A percentile compares a stretch with the other conserved stretches of the same genome.
Evolutionary conservation across 53 echinoderm and acorn worm genomes (phyloP).

Genomic region (Holothuria leucospilota): DNA sequence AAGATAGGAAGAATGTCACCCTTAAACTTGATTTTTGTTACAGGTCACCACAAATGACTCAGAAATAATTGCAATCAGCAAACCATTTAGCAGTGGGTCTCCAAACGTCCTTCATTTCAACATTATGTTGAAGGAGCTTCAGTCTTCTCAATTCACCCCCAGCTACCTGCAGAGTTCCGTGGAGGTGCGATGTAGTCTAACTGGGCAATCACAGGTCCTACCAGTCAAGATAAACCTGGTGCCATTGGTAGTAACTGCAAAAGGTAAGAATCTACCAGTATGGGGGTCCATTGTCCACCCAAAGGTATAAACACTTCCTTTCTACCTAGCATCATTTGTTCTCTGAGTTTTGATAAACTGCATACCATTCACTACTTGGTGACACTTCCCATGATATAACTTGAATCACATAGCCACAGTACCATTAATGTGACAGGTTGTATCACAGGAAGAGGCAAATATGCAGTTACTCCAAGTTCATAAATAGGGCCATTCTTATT

Average conservation of each 20-base stretch:
- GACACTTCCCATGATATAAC: too few relatives aligned
- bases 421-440: too few relatives aligned
- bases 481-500: too few relatives aligned
- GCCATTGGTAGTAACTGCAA: constrained; percentile 25
- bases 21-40: neutral
- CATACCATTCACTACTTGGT: too few relatives aligned
- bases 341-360: too few relatives aligned
- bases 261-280: neutral
- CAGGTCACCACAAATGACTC: constrained; percentile 81
- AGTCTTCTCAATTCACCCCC: constrained; percentile 68
- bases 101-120: constrained; percentile 29
- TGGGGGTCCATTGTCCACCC: too few relatives aligned
- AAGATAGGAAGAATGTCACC: too few relatives aligned
- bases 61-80: constrained; percentile 69
- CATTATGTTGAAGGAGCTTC: constrained; percentile 59
- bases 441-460: too few relatives aligned
- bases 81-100: constrained; percentile 55
- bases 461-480: too few relatives aligned
- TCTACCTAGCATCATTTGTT: too few relatives aligned
- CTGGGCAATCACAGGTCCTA: constrained; percentile 71
- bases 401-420: too few relatives aligned
- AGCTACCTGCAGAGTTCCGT: constrained; percentile 54
- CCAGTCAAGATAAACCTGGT: constrained; percentile 83
- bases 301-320: too few relatives aligned
- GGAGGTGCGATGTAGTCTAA: constrained; percentile 77